These are phyloP conservation scores for Trichonephila clavipes DNA, from an alignment of 1,140 invertebrate species.

Conservation along the genomic window DNA sequence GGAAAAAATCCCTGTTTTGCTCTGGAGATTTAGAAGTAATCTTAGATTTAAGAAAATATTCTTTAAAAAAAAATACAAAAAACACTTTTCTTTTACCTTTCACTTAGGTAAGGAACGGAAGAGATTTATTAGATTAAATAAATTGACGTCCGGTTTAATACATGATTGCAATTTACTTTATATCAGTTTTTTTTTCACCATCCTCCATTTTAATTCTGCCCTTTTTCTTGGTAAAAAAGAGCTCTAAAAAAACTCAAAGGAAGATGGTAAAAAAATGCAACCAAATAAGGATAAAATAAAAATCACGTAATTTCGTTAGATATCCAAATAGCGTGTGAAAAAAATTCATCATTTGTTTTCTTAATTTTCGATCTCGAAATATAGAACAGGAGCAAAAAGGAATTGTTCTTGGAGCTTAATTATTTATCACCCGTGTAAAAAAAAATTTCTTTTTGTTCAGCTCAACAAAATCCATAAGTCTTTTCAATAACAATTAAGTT, in stretches of 20 bases:
- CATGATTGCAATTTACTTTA: slow-evolving; percentile 34
- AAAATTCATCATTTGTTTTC: slow-evolving; percentile 10
- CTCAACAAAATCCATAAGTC: background rate
- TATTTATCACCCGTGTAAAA: background rate
- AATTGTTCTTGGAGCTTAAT: background rate
- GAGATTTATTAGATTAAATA: slow-evolving; percentile 71
- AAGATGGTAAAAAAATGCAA: too few species aligned
- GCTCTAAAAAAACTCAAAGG: background rate
- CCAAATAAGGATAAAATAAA: slow-evolving; percentile 32
- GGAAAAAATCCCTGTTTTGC: slow-evolving; percentile 17
- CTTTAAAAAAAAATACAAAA: slow-evolving; percentile 40
- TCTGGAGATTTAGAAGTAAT: slow-evolving; percentile 47
- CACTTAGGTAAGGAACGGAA: slow-evolving; percentile 4
- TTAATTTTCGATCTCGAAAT: background rate
- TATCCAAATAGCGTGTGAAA: slow-evolving; percentile 7
- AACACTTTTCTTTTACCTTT: slow-evolving; percentile 7
- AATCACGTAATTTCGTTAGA: slow-evolving; percentile 19
- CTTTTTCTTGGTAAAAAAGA: too few species aligned
- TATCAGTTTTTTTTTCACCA: background rate
- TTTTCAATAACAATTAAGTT: background rate
- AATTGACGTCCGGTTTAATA: slow-evolving; percentile 56
- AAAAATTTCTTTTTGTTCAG: background rate
- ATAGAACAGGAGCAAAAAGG: background rate
- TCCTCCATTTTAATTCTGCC: too few species aligned
- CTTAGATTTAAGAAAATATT: slow-evolving; percentile 18